phyloP scores from a whole-genome alignment of 2,113 vertebrate species.

The Falcunculus frontatus region DNA sequence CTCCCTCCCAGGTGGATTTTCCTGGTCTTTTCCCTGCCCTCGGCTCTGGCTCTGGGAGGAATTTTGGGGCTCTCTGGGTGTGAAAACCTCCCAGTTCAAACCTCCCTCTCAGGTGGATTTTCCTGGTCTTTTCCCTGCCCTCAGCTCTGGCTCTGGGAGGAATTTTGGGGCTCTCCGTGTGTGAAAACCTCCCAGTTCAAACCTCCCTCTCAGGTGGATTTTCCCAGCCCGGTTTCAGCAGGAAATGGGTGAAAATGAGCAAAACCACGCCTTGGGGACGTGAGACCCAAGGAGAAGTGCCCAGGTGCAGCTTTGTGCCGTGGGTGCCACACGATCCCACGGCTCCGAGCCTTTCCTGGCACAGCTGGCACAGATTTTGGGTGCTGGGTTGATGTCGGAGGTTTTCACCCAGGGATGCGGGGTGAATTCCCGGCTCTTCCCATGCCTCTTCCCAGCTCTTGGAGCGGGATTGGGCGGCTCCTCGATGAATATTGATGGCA shows the following conservation, averaged over 20 bases:
- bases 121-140: not conserved
- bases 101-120: not conserved
- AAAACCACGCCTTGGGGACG: not conserved
- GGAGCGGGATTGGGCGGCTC: not conserved
- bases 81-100: not conserved
- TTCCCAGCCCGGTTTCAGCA: not conserved
- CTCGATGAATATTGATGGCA: conserved; percentile 18
- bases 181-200: not conserved
- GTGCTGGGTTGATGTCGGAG: not conserved
- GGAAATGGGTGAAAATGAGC: not conserved
- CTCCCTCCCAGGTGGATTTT: not conserved
- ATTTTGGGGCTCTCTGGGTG: not conserved
- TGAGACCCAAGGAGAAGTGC: not conserved
- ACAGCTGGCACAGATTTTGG: not conserved
- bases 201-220: not conserved
- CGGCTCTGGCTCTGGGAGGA: not conserved
- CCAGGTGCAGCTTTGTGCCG: fast-evolving
- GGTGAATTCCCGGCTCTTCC: fast-evolving
- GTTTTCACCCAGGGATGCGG: not conserved
- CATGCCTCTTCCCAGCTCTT: fast-evolving
- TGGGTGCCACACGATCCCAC: fast-evolving
- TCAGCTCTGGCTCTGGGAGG: not conserved
- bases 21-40: not conserved
- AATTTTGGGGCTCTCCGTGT: not conserved
- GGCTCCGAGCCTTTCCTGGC: not conserved